Percentiles rank a stretch among this genome's conserved stretches.
These are phyloP conservation scores for Bombus pascuorum DNA, from an alignment of 1,140 invertebrate species.

Conservation along the genomic window DNA sequence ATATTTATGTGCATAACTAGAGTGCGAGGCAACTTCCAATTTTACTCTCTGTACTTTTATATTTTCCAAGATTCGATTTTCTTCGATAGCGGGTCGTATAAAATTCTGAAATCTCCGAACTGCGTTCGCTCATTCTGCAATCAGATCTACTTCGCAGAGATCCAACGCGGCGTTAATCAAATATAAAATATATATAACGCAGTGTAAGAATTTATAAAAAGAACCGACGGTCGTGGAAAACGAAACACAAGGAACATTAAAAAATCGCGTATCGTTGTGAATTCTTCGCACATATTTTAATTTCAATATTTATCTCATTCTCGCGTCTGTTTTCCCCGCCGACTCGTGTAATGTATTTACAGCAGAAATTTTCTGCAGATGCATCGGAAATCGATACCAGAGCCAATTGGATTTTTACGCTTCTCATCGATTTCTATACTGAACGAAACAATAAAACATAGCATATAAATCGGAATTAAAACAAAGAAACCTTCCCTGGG, in stretches of 20 bases:
- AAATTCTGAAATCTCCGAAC: neutral
- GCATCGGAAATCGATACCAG: neutral
- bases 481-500: neutral
- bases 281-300: constrained; percentile 3
- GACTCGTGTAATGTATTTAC: neutral
- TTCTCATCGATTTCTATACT: neutral
- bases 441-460: neutral
- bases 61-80: neutral
- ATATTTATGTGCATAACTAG: too few relatives aligned
- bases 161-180: neutral
- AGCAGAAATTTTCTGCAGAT: neutral
- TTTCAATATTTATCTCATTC: neutral
- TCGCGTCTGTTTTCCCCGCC: neutral
- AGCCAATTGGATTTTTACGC: neutral
- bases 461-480: neutral
- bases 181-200: neutral
- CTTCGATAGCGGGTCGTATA: neutral
- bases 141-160: neutral
- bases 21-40: too few relatives aligned
- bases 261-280: constrained; percentile 1
- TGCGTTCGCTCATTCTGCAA: neutral
- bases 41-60: neutral
- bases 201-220: constrained; percentile 7
- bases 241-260: neutral
- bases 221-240: too few relatives aligned